Percentiles rank a stretch among this genome's conserved stretches.
These are phyloP conservation scores for Harpalus rubripes DNA, from an alignment of 2,888 invertebrate genomes.

Conservation along the genomic window DNA sequence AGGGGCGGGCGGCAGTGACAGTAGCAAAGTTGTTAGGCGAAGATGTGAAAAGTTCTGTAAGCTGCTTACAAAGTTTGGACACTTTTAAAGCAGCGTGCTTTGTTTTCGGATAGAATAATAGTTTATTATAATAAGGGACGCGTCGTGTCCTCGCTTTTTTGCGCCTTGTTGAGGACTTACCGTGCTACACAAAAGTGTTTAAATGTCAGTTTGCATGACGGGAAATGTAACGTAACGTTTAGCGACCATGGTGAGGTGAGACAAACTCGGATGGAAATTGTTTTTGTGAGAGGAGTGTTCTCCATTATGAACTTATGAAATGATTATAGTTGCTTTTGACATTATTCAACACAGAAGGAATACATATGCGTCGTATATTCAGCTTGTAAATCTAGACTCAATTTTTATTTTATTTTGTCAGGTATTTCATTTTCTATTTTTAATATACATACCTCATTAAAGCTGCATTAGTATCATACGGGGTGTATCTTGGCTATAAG, in stretches of 20 bases:
- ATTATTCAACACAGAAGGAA: too few species aligned
- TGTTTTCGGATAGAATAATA: constrained; percentile 53
- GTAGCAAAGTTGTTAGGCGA: constrained; percentile 45
- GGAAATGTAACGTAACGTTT: constrained; percentile 2
- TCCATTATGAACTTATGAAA: not conserved
- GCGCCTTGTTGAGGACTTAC: constrained; percentile 30
- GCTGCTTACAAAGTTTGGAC: constrained; percentile 51
- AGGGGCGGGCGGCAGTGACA: not conserved
- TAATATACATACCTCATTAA: too few species aligned
- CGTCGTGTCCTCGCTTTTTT: constrained; percentile 31
- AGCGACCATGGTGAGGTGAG: not conserved
- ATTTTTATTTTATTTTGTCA: too few species aligned
- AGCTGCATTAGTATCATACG: too few species aligned
- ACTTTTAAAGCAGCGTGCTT: constrained; percentile 52
- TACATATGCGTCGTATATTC: too few species aligned
- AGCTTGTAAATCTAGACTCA: too few species aligned
- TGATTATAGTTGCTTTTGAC: not conserved
- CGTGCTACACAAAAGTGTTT: constrained; percentile 42
- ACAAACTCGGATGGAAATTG: constrained; percentile 24
- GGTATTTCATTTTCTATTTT: too few species aligned
- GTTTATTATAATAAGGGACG: constrained; percentile 50
- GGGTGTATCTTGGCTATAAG: too few species aligned
- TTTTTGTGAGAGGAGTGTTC: not conserved
- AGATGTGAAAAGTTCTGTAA: constrained; percentile 48
- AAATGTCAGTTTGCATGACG: constrained; percentile 42